These are phyloP conservation scores for Charanyca ferruginea DNA, from an alignment of 2,888 invertebrate genomes.

Conservation along the genomic window DNA sequence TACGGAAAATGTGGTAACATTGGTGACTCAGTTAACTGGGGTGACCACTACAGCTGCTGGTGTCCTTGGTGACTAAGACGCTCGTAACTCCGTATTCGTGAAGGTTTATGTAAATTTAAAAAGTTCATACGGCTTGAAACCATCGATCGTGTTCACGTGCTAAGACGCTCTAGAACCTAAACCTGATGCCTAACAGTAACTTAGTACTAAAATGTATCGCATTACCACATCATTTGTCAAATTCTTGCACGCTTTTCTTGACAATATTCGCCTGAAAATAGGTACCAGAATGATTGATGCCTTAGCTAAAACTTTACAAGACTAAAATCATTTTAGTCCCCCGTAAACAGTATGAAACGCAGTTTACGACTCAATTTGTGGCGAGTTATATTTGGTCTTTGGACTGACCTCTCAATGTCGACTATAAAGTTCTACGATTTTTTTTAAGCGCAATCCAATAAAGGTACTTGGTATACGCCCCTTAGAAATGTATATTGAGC, in stretches of 20 bases:
- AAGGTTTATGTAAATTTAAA: constrained; percentile 32
- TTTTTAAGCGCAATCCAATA: constrained; percentile 43
- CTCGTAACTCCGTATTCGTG: constrained; percentile 10
- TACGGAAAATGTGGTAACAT: constrained; percentile 7
- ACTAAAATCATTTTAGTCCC: constrained; percentile 45
- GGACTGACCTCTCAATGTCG: constrained; percentile 54
- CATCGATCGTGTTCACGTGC: constrained; percentile 16
- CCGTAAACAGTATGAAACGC: constrained; percentile 51
- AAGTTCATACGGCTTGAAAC: constrained; percentile 29
- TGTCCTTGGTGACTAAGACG: constrained; percentile 18
- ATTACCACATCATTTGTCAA: constrained; percentile 24
- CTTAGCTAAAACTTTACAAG: constrained; percentile 22
- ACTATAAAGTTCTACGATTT: constrained; percentile 27
- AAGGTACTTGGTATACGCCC: constrained; percentile 24
- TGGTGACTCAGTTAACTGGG: constrained; percentile 24
- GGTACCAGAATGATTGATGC: constrained; percentile 35
- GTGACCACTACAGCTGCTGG: constrained; percentile 7
- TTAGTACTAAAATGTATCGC: constrained; percentile 3
- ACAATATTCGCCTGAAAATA: constrained; percentile 38
- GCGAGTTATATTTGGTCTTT: constrained; percentile 52
- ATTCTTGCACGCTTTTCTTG: constrained; percentile 30
- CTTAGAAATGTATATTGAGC: constrained; percentile 37
- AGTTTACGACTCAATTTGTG: constrained; percentile 59
- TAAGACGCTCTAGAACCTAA: neutral
- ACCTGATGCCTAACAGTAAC: neutral